phyloP scores from a whole-genome alignment of 2,113 vertebrate genomes.

The Malurus cyaneus region DNA sequence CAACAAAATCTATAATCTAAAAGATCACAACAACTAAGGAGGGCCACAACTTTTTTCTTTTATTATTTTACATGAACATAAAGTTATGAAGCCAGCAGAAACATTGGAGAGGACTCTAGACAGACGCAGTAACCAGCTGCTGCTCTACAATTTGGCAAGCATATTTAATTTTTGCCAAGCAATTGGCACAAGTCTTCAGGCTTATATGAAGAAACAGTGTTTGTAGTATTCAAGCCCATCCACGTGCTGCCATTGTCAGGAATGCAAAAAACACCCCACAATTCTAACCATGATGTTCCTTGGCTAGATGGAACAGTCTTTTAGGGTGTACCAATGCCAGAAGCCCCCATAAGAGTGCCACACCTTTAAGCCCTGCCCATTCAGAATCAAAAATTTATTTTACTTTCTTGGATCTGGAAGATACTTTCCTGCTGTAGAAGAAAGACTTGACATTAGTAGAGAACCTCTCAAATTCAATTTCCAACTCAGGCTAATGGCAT shows the following conservation, averaged over 20 bases:
- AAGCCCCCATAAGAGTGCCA: background rate
- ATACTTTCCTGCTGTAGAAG: background rate
- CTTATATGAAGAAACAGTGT: background rate
- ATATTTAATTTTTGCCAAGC: background rate
- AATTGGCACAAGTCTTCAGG: fast-evolving
- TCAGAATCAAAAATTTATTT: background rate
- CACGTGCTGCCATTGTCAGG: background rate
- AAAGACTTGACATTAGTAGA: background rate
- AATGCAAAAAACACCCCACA: background rate
- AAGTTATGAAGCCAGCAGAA: background rate
- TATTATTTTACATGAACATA: background rate
- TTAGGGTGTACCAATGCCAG: background rate
- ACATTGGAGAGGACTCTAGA: background rate
- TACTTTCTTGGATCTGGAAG: background rate
- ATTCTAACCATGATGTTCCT: background rate
- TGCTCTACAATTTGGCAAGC: background rate
- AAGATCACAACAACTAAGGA: background rate
- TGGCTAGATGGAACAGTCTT: background rate
- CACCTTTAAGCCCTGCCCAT: background rate
- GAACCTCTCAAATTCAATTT: background rate
- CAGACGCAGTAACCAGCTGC: background rate
- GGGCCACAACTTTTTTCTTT: no score
- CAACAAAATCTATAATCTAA: background rate
- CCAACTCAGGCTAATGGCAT: background rate
- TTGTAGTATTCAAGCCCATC: background rate